Base-by-base conservation (phyloP, 2,113 vertebrate species). In the Zosterops hypoxanthus region DNA sequence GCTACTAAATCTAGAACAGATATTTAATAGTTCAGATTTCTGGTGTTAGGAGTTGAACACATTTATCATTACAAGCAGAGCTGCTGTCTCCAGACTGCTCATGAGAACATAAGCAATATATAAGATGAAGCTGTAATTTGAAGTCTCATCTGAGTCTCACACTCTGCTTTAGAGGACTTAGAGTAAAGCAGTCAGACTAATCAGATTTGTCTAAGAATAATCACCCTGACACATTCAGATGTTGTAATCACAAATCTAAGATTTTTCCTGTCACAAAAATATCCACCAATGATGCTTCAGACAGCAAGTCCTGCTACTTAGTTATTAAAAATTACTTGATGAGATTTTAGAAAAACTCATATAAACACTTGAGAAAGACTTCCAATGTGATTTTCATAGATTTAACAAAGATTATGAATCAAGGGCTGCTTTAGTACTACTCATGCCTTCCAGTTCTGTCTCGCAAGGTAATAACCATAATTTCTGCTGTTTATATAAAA, bases 401-500 rank as follows among this genome's bases (percentile, higher is more conserved):
- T 71, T 81, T 8, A 66, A 66, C 8, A 49, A 61, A 68, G 68
- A 31, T 73, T n/a, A 73, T 53, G 29, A 59, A 64, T 83, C 47
- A 65, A 55, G 46, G 39, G 41, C 82, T 95, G 79, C 69, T 76
- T 94, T n/a, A 73, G 57, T 61, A 85, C 69, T 95, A 82, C 56
- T 75, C 81, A 64, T 14, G 79, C 79, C 53, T 91, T 84, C 66
- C 80, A 87, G 71, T 44, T 68, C 77, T 73, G 49, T 60, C 56
- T 59, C 59, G 44, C 1, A 33, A 90, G 77, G 8, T 92, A 94
- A 75, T 28, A 87, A 94, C 33, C 93, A 94, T 47, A 52, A n/a
- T 73, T 77, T 94, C 85, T 96, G 71, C 72, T 90, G 61, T 60
- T 94, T 47, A 72, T 25, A 66, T 64, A 95, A 92, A 93, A 95